These are phyloP conservation scores for Falco cherrug DNA, from an alignment of 2,797 vertebrate species.

Conservation along the genomic window DNA sequence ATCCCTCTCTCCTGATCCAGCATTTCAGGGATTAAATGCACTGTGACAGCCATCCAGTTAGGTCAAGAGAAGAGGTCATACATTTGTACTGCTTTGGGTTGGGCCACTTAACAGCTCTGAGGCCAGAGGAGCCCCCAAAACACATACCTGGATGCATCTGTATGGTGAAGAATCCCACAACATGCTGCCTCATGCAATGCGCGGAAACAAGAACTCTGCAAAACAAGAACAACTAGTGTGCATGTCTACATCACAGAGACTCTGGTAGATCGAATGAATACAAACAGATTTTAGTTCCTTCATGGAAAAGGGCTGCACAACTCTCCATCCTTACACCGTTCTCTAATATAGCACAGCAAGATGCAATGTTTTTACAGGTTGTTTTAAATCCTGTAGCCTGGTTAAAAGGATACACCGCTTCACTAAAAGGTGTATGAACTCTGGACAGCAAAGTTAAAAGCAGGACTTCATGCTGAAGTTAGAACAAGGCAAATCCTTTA, in stretches of 20 bases:
- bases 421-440: neutral
- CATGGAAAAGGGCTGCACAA: neutral
- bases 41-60: neutral
- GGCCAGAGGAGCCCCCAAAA: neutral
- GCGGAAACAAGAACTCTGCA: neutral
- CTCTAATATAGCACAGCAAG: neutral
- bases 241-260: neutral
- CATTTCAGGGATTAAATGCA: neutral
- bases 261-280: neutral
- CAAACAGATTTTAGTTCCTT: neutral
- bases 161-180: neutral
- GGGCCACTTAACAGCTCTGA: neutral
- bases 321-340: neutral
- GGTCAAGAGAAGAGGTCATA: neutral
- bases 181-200: fast-evolving
- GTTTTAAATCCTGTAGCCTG: neutral
- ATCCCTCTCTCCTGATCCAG: neutral
- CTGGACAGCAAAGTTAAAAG: neutral
- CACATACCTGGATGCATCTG: too few species aligned
- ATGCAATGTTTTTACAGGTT: neutral
- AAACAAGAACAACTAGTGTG: neutral
- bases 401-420: neutral
- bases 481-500: constrained; percentile 21
- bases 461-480: neutral
- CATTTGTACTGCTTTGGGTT: neutral